Base-by-base conservation (phyloP, 2,797 vertebrate genomes). In the Argentina silus region DNA sequence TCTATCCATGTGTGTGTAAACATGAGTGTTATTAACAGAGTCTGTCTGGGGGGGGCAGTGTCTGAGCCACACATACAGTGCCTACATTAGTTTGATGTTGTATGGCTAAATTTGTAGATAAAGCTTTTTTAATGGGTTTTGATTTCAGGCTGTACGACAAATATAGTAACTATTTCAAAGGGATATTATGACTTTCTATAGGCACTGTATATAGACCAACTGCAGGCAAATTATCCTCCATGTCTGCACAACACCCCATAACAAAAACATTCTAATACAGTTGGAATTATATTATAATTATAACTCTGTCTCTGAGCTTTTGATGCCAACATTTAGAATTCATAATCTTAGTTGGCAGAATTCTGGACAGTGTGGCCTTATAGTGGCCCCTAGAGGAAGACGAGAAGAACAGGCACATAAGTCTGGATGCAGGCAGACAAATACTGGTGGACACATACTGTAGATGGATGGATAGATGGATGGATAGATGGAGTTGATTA, bases 301-400 rank as follows among this genome's bases (percentile, higher is more conserved):
- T 36, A 36, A 36, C 27, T 36, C 27, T 36, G 27, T 36, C 27
- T 36, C 27, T 36, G 27, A 36, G 27, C 27, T 36, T 36, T 36
- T 59, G 56, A 59, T 9, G 23, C 10, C 23, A 19, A 17, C 53
- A 55, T 1, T 5, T 47, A 15, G 44, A 36, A 23, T 7, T 27
- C 65, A 36, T 7, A 9, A n/a, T 9, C 3, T 17, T 17, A 8
- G 6, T 57, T 9, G 21, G 21, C 14, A 15, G 36, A 17, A 19
- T 27, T 15, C 15, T 63, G 14, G 36, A 62, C 56, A 14, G 21
- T 48, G 23, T 72, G 62, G 59, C 21, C 60, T 70, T 77, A 61
- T 77, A 75, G 69, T 69, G 72, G 27, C 81, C 73, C 75, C 83
- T 45, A 72, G 84, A 79, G 82, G 83, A 79, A 11, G 71, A 76